Evolutionary conservation across 2,113 vertebrate species (phyloP).

Genomic region (Sorex fumeus): DNA sequence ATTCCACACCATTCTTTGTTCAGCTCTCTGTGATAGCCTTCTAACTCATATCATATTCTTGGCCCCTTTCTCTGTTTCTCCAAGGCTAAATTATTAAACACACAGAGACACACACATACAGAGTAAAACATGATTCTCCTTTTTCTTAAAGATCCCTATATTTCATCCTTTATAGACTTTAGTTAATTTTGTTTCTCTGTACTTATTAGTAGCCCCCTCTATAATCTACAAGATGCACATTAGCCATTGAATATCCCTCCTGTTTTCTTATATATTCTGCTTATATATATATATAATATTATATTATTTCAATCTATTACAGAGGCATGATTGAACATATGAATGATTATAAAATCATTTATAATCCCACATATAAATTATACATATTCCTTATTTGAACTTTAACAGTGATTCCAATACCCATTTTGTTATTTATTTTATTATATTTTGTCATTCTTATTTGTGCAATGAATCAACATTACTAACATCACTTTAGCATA

Average conservation of each 20-base stretch:
- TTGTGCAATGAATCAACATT: slow-evolving; percentile 18
- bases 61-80: too few species aligned
- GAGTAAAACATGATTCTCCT: neutral
- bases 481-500: slow-evolving; percentile 21
- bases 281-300: too few species aligned
- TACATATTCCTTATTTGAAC: neutral
- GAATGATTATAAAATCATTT: slow-evolving; percentile 32
- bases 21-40: neutral
- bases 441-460: slow-evolving; percentile 29
- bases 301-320: neutral
- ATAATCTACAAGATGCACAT: neutral
- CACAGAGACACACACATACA: too few species aligned
- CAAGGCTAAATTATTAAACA: too few species aligned
- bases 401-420: neutral
- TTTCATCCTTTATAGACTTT: neutral
- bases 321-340: neutral
- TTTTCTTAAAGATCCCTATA: neutral
- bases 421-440: slow-evolving; percentile 43
- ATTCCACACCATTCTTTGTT: neutral
- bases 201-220: neutral
- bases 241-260: neutral
- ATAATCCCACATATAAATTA: neutral
- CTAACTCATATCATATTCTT: neutral
- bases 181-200: neutral
- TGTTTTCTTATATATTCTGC: neutral